Conservation (phyloP, 2,888 invertebrate genomes). For the Chamaedrilus cognettii region DNA sequence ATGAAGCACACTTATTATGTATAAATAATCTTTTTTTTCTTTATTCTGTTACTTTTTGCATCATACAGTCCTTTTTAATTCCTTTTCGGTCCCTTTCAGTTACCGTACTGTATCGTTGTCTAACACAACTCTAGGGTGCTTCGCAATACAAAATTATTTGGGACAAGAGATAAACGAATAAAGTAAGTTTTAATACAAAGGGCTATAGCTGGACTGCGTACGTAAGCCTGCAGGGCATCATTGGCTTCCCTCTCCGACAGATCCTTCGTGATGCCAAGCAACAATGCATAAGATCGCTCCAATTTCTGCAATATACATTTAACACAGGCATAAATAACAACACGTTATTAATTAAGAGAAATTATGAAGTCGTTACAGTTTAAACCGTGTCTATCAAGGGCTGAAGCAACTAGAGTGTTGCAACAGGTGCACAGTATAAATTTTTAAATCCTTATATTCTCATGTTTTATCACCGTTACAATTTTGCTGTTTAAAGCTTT, state of each 20-base stretch:
- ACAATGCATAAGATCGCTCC: slow-evolving; percentile 25
- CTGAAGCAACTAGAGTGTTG: neutral
- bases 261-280: slow-evolving; percentile 68
- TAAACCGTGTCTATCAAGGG: neutral
- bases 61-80: too few relatives aligned
- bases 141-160: too few relatives aligned
- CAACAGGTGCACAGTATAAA: neutral
- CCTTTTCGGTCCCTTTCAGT: too few relatives aligned
- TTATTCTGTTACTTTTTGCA: too few relatives aligned
- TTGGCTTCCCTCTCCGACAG: slow-evolving; percentile 92
- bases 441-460: neutral
- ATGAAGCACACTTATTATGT: too few relatives aligned
- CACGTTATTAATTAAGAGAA: neutral
- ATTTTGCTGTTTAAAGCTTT: too few relatives aligned
- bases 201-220: slow-evolving; percentile 56
- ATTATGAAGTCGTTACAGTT: neutral
- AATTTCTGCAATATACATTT: slow-evolving; percentile 22
- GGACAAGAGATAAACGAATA: too few relatives aligned
- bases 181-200: too few relatives aligned
- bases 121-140: too few relatives aligned
- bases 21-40: too few relatives aligned
- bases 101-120: too few relatives aligned
- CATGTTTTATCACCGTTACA: too few relatives aligned
- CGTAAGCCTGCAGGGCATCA: slow-evolving; percentile 85
- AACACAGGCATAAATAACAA: neutral